Percentiles rank a stretch among this genome's conserved stretches.
Evolutionary conservation across 2,888 invertebrate genomes (phyloP).

Genomic region (Synanthedon formicaeformis): DNA sequence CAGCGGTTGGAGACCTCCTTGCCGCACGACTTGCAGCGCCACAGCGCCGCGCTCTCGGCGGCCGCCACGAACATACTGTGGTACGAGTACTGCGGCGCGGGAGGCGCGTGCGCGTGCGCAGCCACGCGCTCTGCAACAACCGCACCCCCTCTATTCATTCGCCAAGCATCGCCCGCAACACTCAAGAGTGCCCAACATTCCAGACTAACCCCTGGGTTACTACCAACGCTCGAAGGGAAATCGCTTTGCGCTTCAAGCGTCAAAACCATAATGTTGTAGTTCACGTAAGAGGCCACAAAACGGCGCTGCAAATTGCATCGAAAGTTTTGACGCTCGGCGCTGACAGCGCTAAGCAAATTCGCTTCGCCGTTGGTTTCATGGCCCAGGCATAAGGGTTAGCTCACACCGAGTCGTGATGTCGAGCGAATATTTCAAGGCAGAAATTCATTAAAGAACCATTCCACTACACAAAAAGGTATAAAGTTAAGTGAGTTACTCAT

Average conservation of each 20-base stretch:
- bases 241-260: no score
- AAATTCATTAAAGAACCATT: no score
- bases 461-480: no score
- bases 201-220: not conserved
- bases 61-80: conserved; percentile 86
- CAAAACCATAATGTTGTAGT: no score
- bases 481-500: no score
- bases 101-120: conserved; percentile 18
- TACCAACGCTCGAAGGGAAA: not conserved
- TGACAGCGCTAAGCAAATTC: not conserved
- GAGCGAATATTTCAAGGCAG: no score
- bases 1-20: conserved; percentile 90
- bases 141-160: not conserved
- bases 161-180: not conserved
- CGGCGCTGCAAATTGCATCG: no score
- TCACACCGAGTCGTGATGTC: no score
- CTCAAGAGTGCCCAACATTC: not conserved
- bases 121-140: conserved; percentile 29
- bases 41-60: conserved; percentile 78
- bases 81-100: conserved; percentile 74
- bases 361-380: not conserved
- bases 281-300: no score
- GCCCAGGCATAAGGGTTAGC: no score
- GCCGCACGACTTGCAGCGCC: conserved; percentile 86
- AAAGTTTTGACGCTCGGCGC: no score